Base-by-base conservation (phyloP, 2,797 vertebrate genomes). In the Australoheros facetus region DNA sequence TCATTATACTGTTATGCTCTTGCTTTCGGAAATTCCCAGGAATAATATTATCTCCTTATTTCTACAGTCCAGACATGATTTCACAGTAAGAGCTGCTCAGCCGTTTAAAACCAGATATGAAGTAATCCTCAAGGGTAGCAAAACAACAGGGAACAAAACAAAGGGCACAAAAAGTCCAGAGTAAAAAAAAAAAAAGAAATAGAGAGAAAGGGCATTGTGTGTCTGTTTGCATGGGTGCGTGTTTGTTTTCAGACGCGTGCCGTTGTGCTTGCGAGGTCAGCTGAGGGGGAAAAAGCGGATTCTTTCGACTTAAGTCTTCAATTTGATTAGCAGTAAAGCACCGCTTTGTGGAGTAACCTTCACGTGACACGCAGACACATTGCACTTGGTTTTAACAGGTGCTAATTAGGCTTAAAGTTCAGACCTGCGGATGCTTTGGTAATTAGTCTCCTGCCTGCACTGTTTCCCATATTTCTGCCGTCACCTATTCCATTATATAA, bases 341-440 rank as follows among this genome's bases (percentile, higher is more conserved):
- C 87, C 6, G 39, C 85, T 86, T 88, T 89, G 89, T 71, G 74
- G 23, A 55, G 71, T 7, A 26, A 74, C 72, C 79, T 94, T 95
- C 93, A 94, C 92, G 89, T 95, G 95, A 94, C 9, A 3, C 3
- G 2, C 89, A 87, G 82, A 93, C 94, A 95, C 92, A 91, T 92
- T 93, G 92, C 87, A 85, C 86, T 88, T 71, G 70, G 82, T 82
- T 80, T 84, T 54, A 79, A 84, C 83, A 79, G 79, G 82, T 66
- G 78, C 80, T 92, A 94, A 95, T 92, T 84, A 80, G 91, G 48
- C 77, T 89, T 73, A 92, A 85, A 23, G 37, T 59, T 71, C 82
- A 88, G 80, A 90, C 73, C 80, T 56, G 75, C 48, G 42, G 56
- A 82, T n/a, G 7, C 45, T 28, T 75, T 64, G 71, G 73, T 62